Evolutionary conservation across 2,888 invertebrate genomes (phyloP).

Genomic region (Dryomyza anilis): DNA sequence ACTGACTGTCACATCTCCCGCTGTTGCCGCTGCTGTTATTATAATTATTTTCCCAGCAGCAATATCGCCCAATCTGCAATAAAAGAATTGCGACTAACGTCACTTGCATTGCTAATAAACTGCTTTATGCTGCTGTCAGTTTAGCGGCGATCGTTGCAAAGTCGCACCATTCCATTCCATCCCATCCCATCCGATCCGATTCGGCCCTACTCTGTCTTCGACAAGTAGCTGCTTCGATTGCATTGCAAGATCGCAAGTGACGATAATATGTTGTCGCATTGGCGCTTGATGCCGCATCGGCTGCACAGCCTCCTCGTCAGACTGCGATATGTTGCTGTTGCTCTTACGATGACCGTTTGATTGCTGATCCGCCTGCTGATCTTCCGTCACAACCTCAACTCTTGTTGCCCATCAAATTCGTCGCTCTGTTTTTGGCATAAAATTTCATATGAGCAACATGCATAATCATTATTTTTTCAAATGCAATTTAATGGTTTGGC

Average conservation of each 20-base stretch:
- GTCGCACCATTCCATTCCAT: neutral
- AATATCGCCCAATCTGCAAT: constrained; percentile 6
- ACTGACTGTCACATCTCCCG: too few species aligned
- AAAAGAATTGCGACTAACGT: neutral
- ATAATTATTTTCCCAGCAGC: constrained; percentile 7
- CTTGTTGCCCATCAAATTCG: neutral
- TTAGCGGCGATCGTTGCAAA: neutral
- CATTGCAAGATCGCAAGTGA: constrained; percentile 46
- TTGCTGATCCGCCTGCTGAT: neutral
- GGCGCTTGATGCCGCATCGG: constrained; percentile 35
- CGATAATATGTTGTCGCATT: constrained; percentile 50
- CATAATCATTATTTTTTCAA: constrained; percentile 36
- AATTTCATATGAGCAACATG: constrained; percentile 29
- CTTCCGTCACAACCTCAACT: neutral
- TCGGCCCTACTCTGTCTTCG: too few species aligned
- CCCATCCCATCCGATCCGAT: too few species aligned
- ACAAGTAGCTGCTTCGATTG: too few species aligned
- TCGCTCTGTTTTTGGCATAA: too few species aligned
- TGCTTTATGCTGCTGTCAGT: too few species aligned
- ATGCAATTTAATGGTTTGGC: neutral
- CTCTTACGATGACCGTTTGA: neutral
- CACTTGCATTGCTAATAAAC: too few species aligned
- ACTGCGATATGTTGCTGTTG: neutral
- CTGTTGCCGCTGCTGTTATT: constrained; percentile 21
- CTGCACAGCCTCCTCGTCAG: neutral